phyloP scores from a whole-genome alignment of 2,888 invertebrate species.

The Osmoderma eremita region DNA sequence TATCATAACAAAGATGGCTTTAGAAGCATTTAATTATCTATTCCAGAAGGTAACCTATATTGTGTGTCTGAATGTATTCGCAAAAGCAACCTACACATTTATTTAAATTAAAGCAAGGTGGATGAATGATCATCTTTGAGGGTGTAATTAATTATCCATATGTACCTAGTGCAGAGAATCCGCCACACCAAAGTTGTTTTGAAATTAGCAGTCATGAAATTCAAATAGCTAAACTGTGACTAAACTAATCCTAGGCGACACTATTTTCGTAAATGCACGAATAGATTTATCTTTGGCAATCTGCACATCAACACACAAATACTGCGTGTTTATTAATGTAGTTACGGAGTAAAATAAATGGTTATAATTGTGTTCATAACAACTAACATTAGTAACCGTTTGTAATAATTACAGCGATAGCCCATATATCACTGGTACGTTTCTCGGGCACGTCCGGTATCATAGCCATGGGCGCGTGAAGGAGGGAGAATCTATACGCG shows the following conservation, averaged over 20 bases:
- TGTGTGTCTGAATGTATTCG: too few species aligned
- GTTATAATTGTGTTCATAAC: conserved; percentile 32
- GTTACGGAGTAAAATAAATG: conserved; percentile 28
- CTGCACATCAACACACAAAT: conserved; percentile 14
- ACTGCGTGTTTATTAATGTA: conserved; percentile 24
- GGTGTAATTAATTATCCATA: too few species aligned
- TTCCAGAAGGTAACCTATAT: too few species aligned
- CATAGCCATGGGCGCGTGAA: not conserved
- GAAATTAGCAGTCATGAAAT: too few species aligned
- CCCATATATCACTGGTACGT: conserved; percentile 28
- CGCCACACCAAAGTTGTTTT: too few species aligned
- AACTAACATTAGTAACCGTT: conserved; percentile 35
- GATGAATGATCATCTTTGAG: too few species aligned
- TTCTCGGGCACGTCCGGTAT: conserved; percentile 15
- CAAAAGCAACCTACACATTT: too few species aligned
- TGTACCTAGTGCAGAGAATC: too few species aligned
- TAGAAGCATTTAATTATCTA: too few species aligned
- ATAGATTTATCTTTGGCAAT: conserved; percentile 20
- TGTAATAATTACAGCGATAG: conserved; percentile 19
- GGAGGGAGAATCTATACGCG: conserved; percentile 12
- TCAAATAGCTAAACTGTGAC: too few species aligned
- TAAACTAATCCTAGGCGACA: not conserved
- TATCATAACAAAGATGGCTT: too few species aligned
- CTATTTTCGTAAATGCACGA: not conserved
- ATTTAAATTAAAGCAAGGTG: too few species aligned